phyloP scores from a whole-genome alignment of 2,113 vertebrate genomes.

The Perognathus longimembris region DNA sequence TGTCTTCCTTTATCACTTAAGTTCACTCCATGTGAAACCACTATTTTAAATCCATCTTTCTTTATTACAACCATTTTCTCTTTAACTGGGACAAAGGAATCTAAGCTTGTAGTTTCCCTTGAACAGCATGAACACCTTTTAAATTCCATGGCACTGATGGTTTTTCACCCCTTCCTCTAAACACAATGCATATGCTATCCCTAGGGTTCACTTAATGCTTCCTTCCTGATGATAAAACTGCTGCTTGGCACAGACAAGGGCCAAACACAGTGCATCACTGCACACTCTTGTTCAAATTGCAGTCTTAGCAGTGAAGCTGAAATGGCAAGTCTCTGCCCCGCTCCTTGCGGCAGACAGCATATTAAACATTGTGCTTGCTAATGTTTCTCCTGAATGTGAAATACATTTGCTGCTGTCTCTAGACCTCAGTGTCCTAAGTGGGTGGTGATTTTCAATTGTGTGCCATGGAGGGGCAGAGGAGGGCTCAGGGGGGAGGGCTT shows the following conservation, averaged over 20 bases:
- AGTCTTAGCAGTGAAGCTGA: conserved; percentile 12
- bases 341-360: background rate
- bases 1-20: conserved; percentile 63
- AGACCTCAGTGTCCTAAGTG: conserved; percentile 46
- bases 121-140: conserved; percentile 69
- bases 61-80: conserved; percentile 68
- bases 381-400: conserved; percentile 57
- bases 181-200: conserved; percentile 41
- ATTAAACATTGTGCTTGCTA: conserved; percentile 42
- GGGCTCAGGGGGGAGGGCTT: conserved; percentile 31
- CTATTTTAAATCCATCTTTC: conserved; percentile 72
- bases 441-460: conserved; percentile 40
- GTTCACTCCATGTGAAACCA: conserved; percentile 42
- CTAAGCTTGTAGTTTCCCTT: conserved; percentile 37
- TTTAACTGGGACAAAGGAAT: conserved; percentile 70
- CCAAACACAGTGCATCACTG: conserved; percentile 44
- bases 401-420: conserved; percentile 18
- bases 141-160: conserved; percentile 65
- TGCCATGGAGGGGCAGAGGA: background rate
- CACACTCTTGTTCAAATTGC: conserved; percentile 36
- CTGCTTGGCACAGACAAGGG: background rate
- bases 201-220: conserved; percentile 69
- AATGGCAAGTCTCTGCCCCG: conserved; percentile 8
- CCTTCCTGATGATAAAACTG: conserved; percentile 58
- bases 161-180: conserved; percentile 71